Evolutionary conservation across 2,888 invertebrate genomes (phyloP).

Genomic region (Lasioglossum calceatum): DNA sequence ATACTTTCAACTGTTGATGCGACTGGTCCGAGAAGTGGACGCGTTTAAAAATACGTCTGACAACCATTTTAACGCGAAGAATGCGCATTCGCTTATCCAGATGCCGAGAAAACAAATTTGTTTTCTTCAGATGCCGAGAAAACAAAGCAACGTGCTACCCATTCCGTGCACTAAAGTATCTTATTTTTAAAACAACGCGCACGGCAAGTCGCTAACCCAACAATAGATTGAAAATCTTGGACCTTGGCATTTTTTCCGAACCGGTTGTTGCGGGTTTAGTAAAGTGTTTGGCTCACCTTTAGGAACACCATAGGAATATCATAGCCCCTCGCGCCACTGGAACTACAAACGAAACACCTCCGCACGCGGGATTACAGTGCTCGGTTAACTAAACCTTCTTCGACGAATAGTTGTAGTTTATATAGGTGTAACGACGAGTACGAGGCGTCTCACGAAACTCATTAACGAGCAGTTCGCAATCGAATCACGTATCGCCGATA

Average conservation of each 20-base stretch:
- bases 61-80: not conserved
- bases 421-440: slow-evolving; percentile 57
- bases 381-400: slow-evolving; percentile 64
- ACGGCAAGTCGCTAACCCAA: not conserved
- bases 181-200: not conserved
- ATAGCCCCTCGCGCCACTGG: slow-evolving; percentile 22
- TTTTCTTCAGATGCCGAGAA: not conserved
- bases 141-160: not conserved
- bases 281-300: slow-evolving; percentile 43
- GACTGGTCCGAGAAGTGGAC: not conserved
- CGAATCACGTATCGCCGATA: slow-evolving; percentile 70
- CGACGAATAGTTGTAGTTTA: slow-evolving; percentile 54
- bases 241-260: not conserved
- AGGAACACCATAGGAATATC: slow-evolving; percentile 55
- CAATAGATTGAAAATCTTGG: not conserved
- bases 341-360: slow-evolving; percentile 15
- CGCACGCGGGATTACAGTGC: slow-evolving; percentile 41
- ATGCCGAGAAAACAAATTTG: not conserved
- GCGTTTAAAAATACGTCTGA: not conserved
- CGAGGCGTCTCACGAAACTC: slow-evolving; percentile 35
- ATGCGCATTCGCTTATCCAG: not conserved
- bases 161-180: not conserved
- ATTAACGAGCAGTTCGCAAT: slow-evolving; percentile 67
- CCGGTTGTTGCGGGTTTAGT: not conserved
- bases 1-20: not conserved